These are phyloP conservation scores for Fabriciana adippe DNA, from an alignment of 2,888 invertebrate species.

Conservation along the genomic window DNA sequence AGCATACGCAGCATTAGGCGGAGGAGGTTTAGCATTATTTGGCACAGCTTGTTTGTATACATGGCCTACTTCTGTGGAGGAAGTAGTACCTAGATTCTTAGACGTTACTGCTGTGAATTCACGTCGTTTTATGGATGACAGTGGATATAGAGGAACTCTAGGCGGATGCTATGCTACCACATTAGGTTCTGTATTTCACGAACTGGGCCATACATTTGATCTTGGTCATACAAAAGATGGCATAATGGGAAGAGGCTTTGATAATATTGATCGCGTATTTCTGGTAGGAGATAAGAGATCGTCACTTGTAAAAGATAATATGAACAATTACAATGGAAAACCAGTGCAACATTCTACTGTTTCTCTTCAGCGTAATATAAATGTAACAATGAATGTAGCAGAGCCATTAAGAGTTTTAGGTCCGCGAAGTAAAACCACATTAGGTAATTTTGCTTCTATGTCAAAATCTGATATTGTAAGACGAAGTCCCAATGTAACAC, in stretches of 20 bases:
- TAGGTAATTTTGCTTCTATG: constrained; percentile 79
- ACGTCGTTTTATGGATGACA: constrained; percentile 92
- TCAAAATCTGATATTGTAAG: constrained; percentile 72
- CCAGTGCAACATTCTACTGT: constrained; percentile 85
- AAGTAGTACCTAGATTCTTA: constrained; percentile 83
- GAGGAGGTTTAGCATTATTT: constrained; percentile 95
- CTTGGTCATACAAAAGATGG: constrained; percentile 95
- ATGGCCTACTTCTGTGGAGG: constrained; percentile 89
- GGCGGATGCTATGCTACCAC: constrained; percentile 95
- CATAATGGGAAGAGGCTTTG: constrained; percentile 96
- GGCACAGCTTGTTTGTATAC: constrained; percentile 95
- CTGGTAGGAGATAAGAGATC: constrained; percentile 82
- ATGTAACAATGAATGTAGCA: constrained; percentile 84
- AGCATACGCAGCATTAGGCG: constrained; percentile 94
- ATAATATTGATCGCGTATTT: constrained; percentile 90
- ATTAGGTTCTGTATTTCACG: constrained; percentile 95
- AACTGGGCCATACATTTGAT: constrained; percentile 96
- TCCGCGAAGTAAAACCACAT: constrained; percentile 77
- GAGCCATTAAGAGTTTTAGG: constrained; percentile 77
- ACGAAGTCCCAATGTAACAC: constrained; percentile 77
- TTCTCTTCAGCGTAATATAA: constrained; percentile 82
- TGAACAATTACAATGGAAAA: constrained; percentile 82
- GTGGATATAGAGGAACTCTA: constrained; percentile 92
- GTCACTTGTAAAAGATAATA: constrained; percentile 72
- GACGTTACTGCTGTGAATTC: constrained; percentile 85